Percentiles rank a stretch among this genome's conserved stretches.
phyloP scores from a whole-genome alignment of 2,797 vertebrate species.

The Heterohyrax brucei region DNA sequence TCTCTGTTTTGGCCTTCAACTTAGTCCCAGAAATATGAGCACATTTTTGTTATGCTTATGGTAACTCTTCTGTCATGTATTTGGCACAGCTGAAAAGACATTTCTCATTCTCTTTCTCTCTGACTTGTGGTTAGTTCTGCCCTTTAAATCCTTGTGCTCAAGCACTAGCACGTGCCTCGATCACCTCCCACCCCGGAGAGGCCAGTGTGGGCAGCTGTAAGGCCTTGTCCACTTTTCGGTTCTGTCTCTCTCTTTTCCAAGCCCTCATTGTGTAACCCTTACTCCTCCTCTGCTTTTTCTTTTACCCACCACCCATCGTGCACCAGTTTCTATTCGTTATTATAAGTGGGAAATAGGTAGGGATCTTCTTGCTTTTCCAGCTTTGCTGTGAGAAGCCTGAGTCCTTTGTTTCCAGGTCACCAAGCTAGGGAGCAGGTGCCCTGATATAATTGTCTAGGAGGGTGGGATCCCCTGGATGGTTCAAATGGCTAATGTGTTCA shows the following conservation, averaged over 20 bases:
- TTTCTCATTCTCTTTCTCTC: background rate
- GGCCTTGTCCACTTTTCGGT: background rate
- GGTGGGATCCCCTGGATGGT: background rate
- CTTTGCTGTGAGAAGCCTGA: background rate
- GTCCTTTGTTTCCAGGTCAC: background rate
- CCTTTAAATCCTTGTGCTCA: background rate
- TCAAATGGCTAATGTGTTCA: background rate
- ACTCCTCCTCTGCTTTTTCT: background rate
- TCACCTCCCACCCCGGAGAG: background rate
- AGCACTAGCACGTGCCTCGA: rapidly evolving
- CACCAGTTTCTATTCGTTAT: background rate
- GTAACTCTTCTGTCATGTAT: slow-evolving; percentile 30
- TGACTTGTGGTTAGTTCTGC: background rate
- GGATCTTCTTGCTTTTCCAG: background rate
- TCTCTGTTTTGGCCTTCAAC: background rate
- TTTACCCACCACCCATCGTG: background rate
- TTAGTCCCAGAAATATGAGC: background rate
- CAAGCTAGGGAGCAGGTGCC: background rate
- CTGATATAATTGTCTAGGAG: background rate
- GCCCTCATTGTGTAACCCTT: background rate
- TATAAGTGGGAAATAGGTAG: background rate
- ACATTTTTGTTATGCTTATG: slow-evolving; percentile 16
- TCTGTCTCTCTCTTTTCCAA: background rate
- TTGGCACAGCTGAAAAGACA: background rate
- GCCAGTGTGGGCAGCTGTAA: background rate